Conservation (phyloP, 2,113 vertebrate genomes). For the Tautogolabrus adspersus region DNA sequence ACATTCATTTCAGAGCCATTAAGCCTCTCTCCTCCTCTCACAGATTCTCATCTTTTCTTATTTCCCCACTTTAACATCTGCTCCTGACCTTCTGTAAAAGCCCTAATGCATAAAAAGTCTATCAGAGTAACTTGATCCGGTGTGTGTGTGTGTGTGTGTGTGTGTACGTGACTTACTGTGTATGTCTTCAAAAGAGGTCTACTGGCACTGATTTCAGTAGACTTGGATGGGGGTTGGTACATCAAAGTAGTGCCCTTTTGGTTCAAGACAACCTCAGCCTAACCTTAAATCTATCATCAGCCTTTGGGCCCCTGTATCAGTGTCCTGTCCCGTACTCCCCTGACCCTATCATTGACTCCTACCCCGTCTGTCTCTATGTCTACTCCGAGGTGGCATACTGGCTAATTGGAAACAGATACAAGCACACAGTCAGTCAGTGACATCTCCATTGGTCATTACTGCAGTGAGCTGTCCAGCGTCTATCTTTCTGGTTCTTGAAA, state of each 20-base stretch:
- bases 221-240: conserved; percentile 66
- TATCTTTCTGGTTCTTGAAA: background rate
- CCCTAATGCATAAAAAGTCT: conserved; percentile 46
- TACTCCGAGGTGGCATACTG: conserved; percentile 51
- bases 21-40: conserved; percentile 40
- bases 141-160: conserved; percentile 9
- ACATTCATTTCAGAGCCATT: conserved; percentile 66
- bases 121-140: conserved; percentile 60
- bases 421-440: conserved; percentile 33
- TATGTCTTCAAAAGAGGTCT: conserved; percentile 71
- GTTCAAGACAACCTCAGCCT: conserved; percentile 52
- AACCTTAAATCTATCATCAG: conserved; percentile 76
- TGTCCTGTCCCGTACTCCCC: conserved; percentile 62
- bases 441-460: conserved; percentile 44
- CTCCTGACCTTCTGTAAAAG: conserved; percentile 26
- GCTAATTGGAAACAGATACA: conserved; percentile 74
- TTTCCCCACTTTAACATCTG: conserved; percentile 49
- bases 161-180: conserved; percentile 10
- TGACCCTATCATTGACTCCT: conserved; percentile 77
- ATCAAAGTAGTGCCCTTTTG: conserved; percentile 80
- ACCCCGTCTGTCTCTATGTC: conserved; percentile 49
- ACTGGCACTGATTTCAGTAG: conserved; percentile 73
- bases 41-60: conserved; percentile 62
- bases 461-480: conserved; percentile 17
- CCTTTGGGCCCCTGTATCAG: conserved; percentile 63